A percentile compares a stretch with the other conserved stretches of the same genome.
These are phyloP conservation scores for Helogale parvula DNA, from an alignment of 2,113 vertebrate genomes.

Conservation along the genomic window DNA sequence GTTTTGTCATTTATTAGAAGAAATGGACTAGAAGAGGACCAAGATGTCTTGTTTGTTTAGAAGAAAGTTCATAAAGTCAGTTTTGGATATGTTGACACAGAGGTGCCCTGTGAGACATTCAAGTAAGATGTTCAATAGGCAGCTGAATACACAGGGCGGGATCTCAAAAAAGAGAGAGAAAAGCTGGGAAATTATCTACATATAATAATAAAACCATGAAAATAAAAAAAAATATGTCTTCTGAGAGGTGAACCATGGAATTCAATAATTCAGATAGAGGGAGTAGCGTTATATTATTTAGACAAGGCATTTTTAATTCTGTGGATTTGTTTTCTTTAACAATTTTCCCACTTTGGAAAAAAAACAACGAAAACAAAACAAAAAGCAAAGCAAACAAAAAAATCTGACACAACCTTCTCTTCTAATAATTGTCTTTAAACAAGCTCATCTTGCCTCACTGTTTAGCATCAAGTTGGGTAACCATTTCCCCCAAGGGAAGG, in stretches of 20 bases:
- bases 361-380: neutral
- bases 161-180: neutral
- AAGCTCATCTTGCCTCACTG: neutral
- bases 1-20: neutral
- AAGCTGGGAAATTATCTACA: neutral
- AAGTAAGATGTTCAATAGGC: neutral
- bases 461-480: neutral
- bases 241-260: neutral
- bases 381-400: constrained; percentile 10
- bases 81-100: neutral
- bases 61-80: neutral
- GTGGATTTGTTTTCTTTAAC: neutral
- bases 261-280: neutral
- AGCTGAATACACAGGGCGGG: neutral
- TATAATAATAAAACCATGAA: neutral
- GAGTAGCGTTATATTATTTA: neutral
- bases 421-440: neutral
- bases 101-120: neutral
- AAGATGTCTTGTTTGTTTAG: neutral
- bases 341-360: neutral
- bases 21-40: neutral
- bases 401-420: neutral
- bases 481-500: neutral
- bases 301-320: constrained; percentile 13
- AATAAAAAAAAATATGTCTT: neutral